Conservation (phyloP, 1,140 invertebrate species). For the Aradophagus sp. region DNA sequence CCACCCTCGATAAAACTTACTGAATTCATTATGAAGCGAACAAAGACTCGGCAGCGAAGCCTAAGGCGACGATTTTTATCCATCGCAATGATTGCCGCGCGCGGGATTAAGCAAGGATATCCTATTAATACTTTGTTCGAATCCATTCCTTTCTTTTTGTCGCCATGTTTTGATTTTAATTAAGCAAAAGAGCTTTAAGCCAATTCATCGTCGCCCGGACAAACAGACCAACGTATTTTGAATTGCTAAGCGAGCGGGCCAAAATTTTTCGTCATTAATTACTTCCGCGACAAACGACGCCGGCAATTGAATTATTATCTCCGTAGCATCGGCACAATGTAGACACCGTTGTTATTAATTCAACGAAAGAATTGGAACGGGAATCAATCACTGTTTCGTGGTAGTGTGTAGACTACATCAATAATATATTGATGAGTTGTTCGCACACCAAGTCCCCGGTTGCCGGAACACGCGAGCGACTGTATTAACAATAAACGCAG, state of each 20-base stretch:
- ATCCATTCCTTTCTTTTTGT: slow-evolving; percentile 2
- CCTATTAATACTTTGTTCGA: slow-evolving; percentile 30
- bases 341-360: slow-evolving; percentile 3
- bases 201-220: no score
- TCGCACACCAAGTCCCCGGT: slow-evolving; percentile 56
- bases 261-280: no score
- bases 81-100: slow-evolving; percentile 23
- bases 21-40: slow-evolving; percentile 73
- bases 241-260: no score
- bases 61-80: slow-evolving; percentile 63
- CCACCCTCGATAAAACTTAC: slow-evolving; percentile 73
- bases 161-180: slow-evolving; percentile 25
- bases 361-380: slow-evolving; percentile 1
- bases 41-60: slow-evolving; percentile 66
- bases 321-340: no score
- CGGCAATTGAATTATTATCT: no score
- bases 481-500: slow-evolving; percentile 66
- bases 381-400: slow-evolving; percentile 29
- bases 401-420: slow-evolving; percentile 32
- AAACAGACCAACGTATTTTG: no score
- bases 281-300: no score
- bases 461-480: slow-evolving; percentile 63
- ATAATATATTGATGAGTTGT: slow-evolving; percentile 41
- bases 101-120: slow-evolving; percentile 38
- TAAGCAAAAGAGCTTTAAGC: slow-evolving; percentile 6